Evolutionary conservation across 2,888 invertebrate genomes (phyloP).

Genomic region (Eupeodes luniger): DNA sequence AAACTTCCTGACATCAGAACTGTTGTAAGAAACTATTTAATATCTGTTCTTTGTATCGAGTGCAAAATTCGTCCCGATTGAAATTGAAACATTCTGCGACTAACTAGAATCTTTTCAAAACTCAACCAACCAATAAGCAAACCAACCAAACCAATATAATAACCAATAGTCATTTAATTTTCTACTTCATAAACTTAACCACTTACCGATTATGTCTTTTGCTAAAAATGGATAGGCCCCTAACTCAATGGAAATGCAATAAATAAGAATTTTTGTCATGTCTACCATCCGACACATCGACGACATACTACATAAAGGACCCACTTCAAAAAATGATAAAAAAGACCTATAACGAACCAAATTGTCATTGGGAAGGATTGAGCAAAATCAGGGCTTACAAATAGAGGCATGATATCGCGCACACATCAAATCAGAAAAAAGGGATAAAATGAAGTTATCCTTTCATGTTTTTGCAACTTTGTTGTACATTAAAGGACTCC

Average conservation of each 20-base stretch:
- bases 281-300: constrained; percentile 39
- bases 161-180: constrained; percentile 64
- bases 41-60: constrained; percentile 56
- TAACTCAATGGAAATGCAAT: constrained; percentile 67
- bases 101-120: constrained; percentile 58
- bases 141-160: constrained; percentile 21
- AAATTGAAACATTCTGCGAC: constrained; percentile 29
- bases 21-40: constrained; percentile 24
- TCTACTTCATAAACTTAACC: constrained; percentile 72
- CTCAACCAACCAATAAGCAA: constrained; percentile 35
- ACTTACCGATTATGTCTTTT: constrained; percentile 37
- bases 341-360: constrained; percentile 55
- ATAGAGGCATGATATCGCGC: constrained; percentile 56
- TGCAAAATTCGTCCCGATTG: constrained; percentile 1
- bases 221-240: constrained; percentile 25
- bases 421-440: constrained; percentile 62
- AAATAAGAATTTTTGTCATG: constrained; percentile 73
- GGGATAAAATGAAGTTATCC: constrained; percentile 75
- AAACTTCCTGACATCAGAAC: constrained; percentile 40
- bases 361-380: constrained; percentile 66
- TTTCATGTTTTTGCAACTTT: constrained; percentile 64
- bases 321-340: constrained; percentile 60
- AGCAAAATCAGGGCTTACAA: constrained; percentile 57
- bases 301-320: constrained; percentile 33
- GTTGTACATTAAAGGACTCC: constrained; percentile 39